A percentile compares a stretch with the other conserved stretches of the same genome.
Conservation (phyloP, 2,113 vertebrate species). For the Forbesichthys papilliferus region DNA sequence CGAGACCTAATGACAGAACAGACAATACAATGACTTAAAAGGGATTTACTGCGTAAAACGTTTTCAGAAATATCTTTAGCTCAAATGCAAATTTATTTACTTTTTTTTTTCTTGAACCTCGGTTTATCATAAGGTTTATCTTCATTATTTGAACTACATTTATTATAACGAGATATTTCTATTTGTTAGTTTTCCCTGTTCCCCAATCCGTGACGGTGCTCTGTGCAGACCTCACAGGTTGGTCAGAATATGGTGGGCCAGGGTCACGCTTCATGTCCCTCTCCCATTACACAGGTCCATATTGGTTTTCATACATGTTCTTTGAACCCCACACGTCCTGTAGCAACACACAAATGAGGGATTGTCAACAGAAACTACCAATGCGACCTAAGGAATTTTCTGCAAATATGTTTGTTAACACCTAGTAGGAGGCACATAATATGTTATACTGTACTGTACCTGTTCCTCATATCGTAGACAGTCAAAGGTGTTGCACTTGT, state of each 20-base stretch:
- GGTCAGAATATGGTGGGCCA: too few species aligned
- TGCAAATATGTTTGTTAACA: too few species aligned
- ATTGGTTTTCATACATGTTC: conserved; percentile 64
- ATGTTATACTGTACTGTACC: conserved; percentile 9
- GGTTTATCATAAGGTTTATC: too few species aligned
- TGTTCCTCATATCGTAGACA: conserved; percentile 23
- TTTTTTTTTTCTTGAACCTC: too few species aligned
- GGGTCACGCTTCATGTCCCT: conserved; percentile 71
- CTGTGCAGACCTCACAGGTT: too few species aligned
- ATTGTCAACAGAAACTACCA: neutral
- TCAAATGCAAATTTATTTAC: too few species aligned
- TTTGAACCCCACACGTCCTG: conserved; percentile 74
- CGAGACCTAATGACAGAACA: conserved; percentile 32
- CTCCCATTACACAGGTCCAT: conserved; percentile 70
- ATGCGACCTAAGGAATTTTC: too few species aligned
- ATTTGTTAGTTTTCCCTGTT: conserved; percentile 54
- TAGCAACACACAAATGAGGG: neutral
- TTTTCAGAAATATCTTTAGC: too few species aligned
- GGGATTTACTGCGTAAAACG: neutral
- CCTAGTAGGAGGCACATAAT: too few species aligned
- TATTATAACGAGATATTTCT: too few species aligned
- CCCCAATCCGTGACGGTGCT: too few species aligned
- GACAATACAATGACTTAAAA: neutral
- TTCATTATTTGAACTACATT: too few species aligned
- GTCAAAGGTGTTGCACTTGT: conserved; percentile 59